Evolutionary conservation across 2,797 vertebrate species (phyloP).

Genomic region (Leptatherina wallacei): DNA sequence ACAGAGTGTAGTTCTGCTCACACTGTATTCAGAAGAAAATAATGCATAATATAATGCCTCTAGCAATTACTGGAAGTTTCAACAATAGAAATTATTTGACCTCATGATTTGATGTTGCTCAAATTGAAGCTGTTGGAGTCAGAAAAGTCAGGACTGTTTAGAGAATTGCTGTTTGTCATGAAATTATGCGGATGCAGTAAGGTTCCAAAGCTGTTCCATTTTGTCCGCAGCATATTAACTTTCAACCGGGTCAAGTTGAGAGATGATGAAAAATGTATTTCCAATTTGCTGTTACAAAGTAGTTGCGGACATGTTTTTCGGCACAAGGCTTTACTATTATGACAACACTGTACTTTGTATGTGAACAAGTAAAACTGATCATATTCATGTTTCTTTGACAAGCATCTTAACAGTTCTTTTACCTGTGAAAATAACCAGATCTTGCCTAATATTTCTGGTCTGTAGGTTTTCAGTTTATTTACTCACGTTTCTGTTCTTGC

Average conservation of each 20-base stretch:
- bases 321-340: neutral
- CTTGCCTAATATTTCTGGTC: constrained; percentile 24
- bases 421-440: constrained; percentile 15
- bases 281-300: neutral
- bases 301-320: neutral
- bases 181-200: neutral
- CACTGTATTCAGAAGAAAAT: neutral
- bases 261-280: neutral
- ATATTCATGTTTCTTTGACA: neutral
- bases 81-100: constrained; percentile 3
- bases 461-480: constrained; percentile 8
- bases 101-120: constrained; percentile 20
- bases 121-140: constrained; percentile 10
- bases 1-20: constrained; percentile 11
- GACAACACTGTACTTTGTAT: neutral
- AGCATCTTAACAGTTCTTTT: neutral
- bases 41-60: neutral
- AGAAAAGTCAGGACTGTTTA: constrained; percentile 17
- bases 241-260: neutral
- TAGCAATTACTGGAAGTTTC: constrained; percentile 27
- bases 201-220: neutral
- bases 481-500: constrained; percentile 19
- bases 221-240: neutral
- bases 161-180: constrained; percentile 21
- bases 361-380: neutral